Percentiles rank a stretch among this genome's conserved stretches.
phyloP scores from a whole-genome alignment of 2,113 vertebrate genomes.

The Salvelinus namaycush region DNA sequence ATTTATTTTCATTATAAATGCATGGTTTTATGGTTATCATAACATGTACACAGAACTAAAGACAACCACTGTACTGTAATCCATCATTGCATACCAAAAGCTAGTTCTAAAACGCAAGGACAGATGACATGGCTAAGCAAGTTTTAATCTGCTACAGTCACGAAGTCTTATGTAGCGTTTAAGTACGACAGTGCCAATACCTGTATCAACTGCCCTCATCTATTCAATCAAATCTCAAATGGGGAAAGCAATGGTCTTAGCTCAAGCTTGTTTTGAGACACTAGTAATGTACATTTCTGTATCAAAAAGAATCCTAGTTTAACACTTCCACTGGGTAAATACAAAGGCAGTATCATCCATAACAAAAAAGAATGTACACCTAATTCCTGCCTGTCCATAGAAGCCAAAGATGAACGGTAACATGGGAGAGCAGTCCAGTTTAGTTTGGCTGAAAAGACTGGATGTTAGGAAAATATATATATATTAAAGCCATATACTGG shows the following conservation, averaged over 20 bases:
- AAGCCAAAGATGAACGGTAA: background rate
- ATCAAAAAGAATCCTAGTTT: conserved; percentile 9
- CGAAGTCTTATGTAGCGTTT: background rate
- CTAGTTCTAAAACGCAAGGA: conserved; percentile 18
- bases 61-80: background rate
- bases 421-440: background rate
- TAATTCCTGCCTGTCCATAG: background rate
- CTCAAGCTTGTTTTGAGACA: background rate
- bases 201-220: background rate
- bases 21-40: background rate
- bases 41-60: conserved; percentile 1
- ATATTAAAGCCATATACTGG: background rate
- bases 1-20: conserved; percentile 58
- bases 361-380: background rate
- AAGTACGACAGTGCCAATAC: background rate
- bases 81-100: conserved; percentile 21
- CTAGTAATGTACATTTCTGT: conserved; percentile 4
- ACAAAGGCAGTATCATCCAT: conserved; percentile 13
- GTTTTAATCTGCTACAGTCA: background rate
- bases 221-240: conserved; percentile 7
- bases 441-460: background rate
- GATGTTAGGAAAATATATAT: background rate
- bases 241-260: background rate
- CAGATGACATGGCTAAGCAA: background rate
- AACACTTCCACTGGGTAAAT: conserved; percentile 5